phyloP scores from a whole-genome alignment of 2,113 vertebrate genomes.

The Microcebus griseorufus region DNA sequence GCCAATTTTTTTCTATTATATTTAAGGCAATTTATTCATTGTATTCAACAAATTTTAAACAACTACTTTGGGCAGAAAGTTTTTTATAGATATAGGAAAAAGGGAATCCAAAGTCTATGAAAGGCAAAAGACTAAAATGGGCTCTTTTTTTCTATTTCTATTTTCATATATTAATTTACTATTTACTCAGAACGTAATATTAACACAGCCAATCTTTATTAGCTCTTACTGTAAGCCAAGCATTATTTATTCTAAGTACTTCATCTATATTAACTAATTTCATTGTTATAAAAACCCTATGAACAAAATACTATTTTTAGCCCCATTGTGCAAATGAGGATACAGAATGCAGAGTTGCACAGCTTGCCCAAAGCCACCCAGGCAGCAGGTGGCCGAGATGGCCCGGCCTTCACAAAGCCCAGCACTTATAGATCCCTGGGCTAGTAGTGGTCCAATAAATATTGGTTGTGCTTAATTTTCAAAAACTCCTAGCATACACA shows the following conservation, averaged over 20 bases:
- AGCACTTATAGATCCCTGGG: too few species aligned
- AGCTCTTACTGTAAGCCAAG: neutral
- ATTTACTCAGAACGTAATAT: neutral
- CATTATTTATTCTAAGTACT: neutral
- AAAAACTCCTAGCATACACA: fast-evolving
- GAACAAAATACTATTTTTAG: neutral
- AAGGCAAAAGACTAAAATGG: neutral
- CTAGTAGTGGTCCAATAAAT: neutral
- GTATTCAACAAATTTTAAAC: neutral
- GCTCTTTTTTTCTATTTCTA: neutral
- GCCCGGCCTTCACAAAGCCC: neutral
- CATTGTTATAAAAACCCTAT: neutral
- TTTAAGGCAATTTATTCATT: neutral
- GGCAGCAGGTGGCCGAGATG: neutral
- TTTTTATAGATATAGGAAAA: neutral
- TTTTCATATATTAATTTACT: neutral
- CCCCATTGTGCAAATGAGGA: neutral
- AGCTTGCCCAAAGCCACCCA: neutral
- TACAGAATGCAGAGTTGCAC: neutral
- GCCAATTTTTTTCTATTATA: neutral
- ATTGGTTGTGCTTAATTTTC: neutral
- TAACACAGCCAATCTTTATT: neutral
- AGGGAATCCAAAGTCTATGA: neutral
- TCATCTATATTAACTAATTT: neutral
- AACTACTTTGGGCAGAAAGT: neutral